Conservation (phyloP, 2,113 vertebrate species). For the Scomber japonicus region DNA sequence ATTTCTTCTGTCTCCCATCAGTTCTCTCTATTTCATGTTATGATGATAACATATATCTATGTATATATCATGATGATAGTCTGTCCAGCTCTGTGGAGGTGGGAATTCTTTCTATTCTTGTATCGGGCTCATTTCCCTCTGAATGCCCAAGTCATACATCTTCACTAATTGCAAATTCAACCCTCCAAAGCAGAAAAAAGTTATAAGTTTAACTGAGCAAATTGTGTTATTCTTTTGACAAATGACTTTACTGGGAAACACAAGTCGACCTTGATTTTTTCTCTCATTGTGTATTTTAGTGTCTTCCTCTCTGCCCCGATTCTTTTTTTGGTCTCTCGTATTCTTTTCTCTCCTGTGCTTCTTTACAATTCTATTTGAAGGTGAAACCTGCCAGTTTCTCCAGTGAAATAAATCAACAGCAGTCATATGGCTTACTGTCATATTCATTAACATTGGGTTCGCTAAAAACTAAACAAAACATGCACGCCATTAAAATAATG, state of each 20-base stretch:
- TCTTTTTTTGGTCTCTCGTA: not conserved
- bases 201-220: not conserved
- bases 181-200: not conserved
- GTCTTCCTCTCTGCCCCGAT: not conserved
- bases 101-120: not conserved
- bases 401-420: not conserved
- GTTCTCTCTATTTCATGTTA: not conserved
- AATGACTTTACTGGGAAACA: not conserved
- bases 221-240: slow-evolving; percentile 16
- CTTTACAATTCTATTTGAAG: no score
- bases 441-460: no score
- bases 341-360: no score
- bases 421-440: not conserved
- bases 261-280: slow-evolving; percentile 10
- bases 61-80: no score
- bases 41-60: not conserved
- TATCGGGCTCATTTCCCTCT: not conserved
- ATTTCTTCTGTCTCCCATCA: not conserved
- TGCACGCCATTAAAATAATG: no score
- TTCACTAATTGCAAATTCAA: slow-evolving; percentile 26
- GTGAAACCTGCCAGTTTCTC: not conserved
- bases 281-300: not conserved
- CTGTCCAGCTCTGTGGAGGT: not conserved
- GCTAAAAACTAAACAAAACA: no score
- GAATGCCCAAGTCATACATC: not conserved